A percentile compares a stretch with the other conserved stretches of the same genome.
Evolutionary conservation across 2,797 vertebrate species (phyloP).

Genomic region (Naso thynnoides): DNA sequence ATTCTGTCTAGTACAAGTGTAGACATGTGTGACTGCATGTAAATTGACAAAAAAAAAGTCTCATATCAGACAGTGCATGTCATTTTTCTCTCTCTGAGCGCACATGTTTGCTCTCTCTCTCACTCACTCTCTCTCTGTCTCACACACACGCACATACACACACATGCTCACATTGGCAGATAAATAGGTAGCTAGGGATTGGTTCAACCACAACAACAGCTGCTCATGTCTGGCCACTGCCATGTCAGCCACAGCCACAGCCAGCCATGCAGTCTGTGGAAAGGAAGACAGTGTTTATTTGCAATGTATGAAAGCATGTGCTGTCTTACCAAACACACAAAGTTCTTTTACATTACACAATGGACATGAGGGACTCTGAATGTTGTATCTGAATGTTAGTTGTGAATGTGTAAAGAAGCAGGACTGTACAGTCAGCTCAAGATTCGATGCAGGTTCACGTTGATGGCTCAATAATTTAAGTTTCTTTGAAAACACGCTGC

Average conservation of each 20-base stretch:
- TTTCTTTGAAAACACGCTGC: neutral
- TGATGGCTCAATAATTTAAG: neutral
- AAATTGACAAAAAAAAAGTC: slow-evolving; percentile 22
- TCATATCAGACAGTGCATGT: slow-evolving; percentile 3
- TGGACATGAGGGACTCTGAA: neutral
- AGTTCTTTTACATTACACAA: slow-evolving; percentile 4
- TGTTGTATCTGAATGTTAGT: neutral
- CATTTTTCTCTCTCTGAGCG: neutral
- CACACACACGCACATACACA: slow-evolving; percentile 12
- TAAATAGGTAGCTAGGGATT: slow-evolving; percentile 48
- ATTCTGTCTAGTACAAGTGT: neutral
- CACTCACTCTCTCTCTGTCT: neutral
- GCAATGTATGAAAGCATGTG: slow-evolving; percentile 39
- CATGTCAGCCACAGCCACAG: slow-evolving; percentile 44
- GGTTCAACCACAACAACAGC: slow-evolving; percentile 68
- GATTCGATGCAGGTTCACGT: neutral
- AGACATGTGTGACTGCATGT: neutral
- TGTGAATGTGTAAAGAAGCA: neutral
- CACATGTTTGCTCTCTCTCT: neutral
- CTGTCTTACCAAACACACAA: slow-evolving; percentile 17
- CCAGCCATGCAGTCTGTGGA: slow-evolving; percentile 36
- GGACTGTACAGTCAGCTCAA: neutral
- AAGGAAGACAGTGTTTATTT: slow-evolving; percentile 48
- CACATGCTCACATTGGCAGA: slow-evolving; percentile 30
- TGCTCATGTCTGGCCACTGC: slow-evolving; percentile 59